Evolutionary conservation across 1,140 invertebrate species (phyloP), one percentile per base, ranked within the genome.

Genomic region (Atta cephalotes): DNA sequence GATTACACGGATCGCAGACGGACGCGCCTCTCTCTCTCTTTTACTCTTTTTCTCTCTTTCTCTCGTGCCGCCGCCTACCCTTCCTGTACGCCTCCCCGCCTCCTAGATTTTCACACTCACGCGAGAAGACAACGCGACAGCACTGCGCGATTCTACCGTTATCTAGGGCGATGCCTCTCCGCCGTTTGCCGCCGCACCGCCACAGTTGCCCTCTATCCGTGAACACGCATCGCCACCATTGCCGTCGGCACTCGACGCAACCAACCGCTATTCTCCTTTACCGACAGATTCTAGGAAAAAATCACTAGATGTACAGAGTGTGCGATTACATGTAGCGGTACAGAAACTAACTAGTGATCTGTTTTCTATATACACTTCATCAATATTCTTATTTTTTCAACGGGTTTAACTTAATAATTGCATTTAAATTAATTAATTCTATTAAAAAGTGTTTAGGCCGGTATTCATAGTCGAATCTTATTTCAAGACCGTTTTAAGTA

Each of bases 141-240:
- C 86, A 91, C 79, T 84, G 88, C 93, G 92, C 92, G 92, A 94
- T 93, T 94, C 92, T 93, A 94, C 94, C 94, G 93, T 95, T 95
- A 95, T 94, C 93, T 94, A 93, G 94, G 94, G 94, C 94, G 94
- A 94, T 95, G 94, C 93, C 93, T 94, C 93, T 92, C 88, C 86
- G 89, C 90, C 90, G 80, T 89, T 90, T 87, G 87, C 90, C 87
- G 91, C 72, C 51, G 63, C 88, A 86, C 89, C 86, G 88, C 68
- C 28, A 45, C 86, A 81, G 79, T 71, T 45, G 88, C 89, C 90
- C 90, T 91, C 89, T 88, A 86, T 65, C 79, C 70, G 80, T 62
- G 80, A 74, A 28, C 70, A 84, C 56, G 53, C 53, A 14, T 21
- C 18, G n/a, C 56, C 7, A n/a, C 45, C 79, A 51, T 65, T 60